Evolutionary conservation across 2,888 invertebrate genomes (phyloP).

Genomic region (Phytoseiulus persimilis): DNA sequence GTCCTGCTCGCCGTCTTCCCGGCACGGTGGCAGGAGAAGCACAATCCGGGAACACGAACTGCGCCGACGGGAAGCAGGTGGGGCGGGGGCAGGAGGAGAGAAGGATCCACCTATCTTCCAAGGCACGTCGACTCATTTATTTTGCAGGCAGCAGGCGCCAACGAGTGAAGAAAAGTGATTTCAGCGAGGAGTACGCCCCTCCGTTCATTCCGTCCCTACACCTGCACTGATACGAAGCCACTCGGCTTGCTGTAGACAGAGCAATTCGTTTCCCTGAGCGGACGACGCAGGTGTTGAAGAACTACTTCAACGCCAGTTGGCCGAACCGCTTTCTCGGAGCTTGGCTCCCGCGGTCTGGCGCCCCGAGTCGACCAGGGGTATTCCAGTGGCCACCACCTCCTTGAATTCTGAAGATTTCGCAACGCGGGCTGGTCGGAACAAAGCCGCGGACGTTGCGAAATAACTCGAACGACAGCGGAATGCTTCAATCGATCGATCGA

Average conservation of each 20-base stretch:
- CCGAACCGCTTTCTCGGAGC: neutral
- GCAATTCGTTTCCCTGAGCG: neutral
- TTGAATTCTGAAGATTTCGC: no score
- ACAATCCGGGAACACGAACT: neutral
- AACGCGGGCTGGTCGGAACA: no score
- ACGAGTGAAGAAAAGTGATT: neutral
- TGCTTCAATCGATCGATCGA: no score
- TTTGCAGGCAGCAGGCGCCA: neutral
- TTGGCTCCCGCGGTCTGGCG: no score
- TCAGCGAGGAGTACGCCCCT: neutral
- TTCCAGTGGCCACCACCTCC: no score
- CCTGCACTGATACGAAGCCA: neutral
- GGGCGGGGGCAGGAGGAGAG: neutral
- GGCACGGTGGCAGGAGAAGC: neutral
- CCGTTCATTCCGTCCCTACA: neutral
- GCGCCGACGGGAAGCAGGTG: neutral
- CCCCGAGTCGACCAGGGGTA: no score
- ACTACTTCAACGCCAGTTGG: neutral
- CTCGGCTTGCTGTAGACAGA: neutral
- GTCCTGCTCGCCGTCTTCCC: neutral
- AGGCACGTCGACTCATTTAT: slow-evolving; percentile 5
- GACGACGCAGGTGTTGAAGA: neutral
- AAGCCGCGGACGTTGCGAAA: no score
- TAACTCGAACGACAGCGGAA: no score
- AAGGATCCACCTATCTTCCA: neutral